These are phyloP conservation scores for Holocentrus rufus DNA, from an alignment of 2,797 vertebrate species.

Conservation along the genomic window DNA sequence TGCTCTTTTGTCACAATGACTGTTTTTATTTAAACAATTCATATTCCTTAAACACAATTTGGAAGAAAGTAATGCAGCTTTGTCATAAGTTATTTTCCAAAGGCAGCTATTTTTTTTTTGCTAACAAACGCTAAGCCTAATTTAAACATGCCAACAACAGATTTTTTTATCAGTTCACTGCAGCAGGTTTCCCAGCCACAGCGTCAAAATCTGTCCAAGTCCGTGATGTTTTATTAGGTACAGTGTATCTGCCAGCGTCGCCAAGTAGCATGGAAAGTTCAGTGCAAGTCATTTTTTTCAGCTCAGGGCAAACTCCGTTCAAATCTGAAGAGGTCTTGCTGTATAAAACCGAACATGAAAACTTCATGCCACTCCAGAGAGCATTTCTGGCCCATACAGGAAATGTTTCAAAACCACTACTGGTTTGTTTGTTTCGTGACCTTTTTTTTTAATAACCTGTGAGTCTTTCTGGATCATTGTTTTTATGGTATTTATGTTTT, in stretches of 20 bases:
- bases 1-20: neutral
- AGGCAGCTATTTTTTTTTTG: constrained; percentile 65
- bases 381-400: constrained; percentile 17
- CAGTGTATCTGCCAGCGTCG: constrained; percentile 1
- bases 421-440: neutral
- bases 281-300: neutral
- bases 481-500: constrained; percentile 34
- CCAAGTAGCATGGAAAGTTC: constrained; percentile 1
- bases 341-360: constrained; percentile 13
- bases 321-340: constrained; percentile 17
- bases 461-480: constrained; percentile 26
- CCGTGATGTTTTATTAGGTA: neutral
- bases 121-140: constrained; percentile 19
- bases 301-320: constrained; percentile 32
- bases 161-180: constrained; percentile 29
- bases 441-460: constrained; percentile 6
- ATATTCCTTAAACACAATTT: neutral
- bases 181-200: neutral
- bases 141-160: constrained; percentile 51
- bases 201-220: constrained; percentile 7
- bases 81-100: constrained; percentile 33
- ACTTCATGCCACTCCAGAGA: constrained; percentile 15
- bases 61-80: constrained; percentile 20
- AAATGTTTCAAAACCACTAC: neutral
- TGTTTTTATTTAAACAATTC: neutral